Conservation (phyloP, 2,113 vertebrate genomes). For the Corapipo altera region DNA sequence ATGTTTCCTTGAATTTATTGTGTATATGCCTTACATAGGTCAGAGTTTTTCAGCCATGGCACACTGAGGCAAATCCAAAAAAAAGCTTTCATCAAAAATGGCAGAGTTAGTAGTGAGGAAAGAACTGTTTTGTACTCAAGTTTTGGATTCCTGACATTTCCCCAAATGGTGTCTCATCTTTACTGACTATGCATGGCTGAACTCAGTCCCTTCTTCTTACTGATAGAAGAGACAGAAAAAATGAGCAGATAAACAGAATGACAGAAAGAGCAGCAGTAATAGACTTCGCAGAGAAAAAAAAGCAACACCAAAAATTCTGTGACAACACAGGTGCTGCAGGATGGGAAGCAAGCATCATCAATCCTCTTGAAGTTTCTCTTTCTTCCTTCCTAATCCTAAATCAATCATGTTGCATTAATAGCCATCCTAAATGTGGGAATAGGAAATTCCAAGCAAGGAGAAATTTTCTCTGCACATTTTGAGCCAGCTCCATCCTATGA, state of each 20-base stretch:
- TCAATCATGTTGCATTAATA: background rate
- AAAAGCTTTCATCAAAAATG: background rate
- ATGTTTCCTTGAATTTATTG: background rate
- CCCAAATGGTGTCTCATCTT: background rate
- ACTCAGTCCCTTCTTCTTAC: background rate
- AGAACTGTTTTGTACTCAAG: background rate
- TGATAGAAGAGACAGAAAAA: background rate
- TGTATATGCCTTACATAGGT: accelerated
- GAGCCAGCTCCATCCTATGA: background rate
- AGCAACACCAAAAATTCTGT: background rate
- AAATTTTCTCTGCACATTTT: background rate
- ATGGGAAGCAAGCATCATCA: background rate
- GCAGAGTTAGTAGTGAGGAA: background rate
- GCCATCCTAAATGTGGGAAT: background rate
- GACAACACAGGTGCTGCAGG: background rate
- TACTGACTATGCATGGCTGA: background rate
- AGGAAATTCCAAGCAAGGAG: background rate
- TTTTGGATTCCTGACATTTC: background rate
- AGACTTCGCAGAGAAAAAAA: background rate
- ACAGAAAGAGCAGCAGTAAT: background rate
- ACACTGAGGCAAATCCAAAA: background rate
- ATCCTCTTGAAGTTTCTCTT: background rate
- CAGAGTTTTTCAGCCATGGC: background rate
- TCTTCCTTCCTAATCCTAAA: background rate
- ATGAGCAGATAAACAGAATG: background rate